Conservation (phyloP, 2,888 invertebrate species). For the Agrotis ipsilon region DNA sequence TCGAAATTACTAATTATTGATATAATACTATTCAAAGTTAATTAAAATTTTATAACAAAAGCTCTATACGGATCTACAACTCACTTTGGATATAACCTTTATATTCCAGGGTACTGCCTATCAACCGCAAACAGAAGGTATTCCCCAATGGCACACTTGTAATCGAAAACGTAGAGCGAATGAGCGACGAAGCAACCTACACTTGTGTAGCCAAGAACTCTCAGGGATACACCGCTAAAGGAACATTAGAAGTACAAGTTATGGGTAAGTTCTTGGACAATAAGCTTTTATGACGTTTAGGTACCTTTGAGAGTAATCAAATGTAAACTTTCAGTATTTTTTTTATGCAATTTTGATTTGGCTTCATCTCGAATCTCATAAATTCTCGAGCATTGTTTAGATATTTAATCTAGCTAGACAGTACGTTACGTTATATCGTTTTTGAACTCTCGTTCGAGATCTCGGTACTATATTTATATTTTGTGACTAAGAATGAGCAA, state of each 20-base stretch:
- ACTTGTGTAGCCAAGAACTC: conserved; percentile 98
- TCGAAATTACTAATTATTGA: neutral
- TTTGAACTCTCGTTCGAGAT: no score
- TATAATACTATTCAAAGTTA: neutral
- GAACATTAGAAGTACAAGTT: conserved; percentile 97
- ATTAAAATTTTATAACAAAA: neutral
- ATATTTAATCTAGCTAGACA: no score
- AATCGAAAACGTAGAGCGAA: conserved; percentile 97
- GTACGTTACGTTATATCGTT: no score
- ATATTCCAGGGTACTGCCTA: conserved; percentile 94
- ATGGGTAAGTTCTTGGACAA: conserved; percentile 95
- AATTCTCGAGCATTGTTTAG: no score
- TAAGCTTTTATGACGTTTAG: conserved; percentile 3
- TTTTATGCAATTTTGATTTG: neutral
- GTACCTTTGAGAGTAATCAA: conserved; percentile 53
- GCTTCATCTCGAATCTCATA: no score
- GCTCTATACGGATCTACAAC: neutral
- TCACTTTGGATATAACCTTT: neutral
- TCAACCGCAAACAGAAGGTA: conserved; percentile 98
- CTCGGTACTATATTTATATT: no score
- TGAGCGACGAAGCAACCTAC: conserved; percentile 98
- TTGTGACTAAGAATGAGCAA: no score
- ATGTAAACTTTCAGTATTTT: neutral
- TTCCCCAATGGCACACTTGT: conserved; percentile 98
- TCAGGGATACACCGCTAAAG: conserved; percentile 97